A percentile compares a stretch with the other conserved stretches of the same genome.
phyloP scores from a whole-genome alignment of 2,113 vertebrate genomes.

The Pygoscelis adeliae region DNA sequence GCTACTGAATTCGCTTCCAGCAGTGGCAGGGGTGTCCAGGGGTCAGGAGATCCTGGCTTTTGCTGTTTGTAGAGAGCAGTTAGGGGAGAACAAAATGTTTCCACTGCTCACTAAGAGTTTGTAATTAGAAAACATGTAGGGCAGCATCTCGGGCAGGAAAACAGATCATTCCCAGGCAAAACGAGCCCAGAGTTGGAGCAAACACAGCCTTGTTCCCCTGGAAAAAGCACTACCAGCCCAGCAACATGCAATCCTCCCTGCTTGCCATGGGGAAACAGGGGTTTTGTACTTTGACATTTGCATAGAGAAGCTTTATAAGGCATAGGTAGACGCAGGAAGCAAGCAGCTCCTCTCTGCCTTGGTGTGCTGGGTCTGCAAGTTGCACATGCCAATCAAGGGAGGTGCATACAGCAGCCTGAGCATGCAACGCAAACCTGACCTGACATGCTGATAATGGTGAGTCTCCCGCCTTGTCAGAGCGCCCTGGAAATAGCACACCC shows the following conservation, averaged over 20 bases:
- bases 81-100: not conserved
- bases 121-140: not conserved
- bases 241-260: not conserved
- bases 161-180: not conserved
- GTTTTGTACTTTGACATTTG: not conserved
- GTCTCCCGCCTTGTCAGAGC: not conserved
- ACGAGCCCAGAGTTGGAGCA: not conserved
- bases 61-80: not conserved
- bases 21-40: not conserved
- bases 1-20: not conserved
- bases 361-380: not conserved
- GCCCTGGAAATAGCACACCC: not conserved
- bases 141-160: not conserved
- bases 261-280: not conserved
- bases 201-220: not conserved
- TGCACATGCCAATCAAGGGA: not conserved
- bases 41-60: not conserved
- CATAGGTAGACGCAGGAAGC: not conserved
- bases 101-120: not conserved
- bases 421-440: constrained; percentile 6
- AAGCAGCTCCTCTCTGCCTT: not conserved
- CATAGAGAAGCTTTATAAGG: not conserved
- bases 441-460: constrained; percentile 36
- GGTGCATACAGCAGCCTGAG: not conserved
- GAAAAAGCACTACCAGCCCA: not conserved